Base-by-base conservation (phyloP, 2,888 invertebrate genomes). In the Lepetodrilus schrolli region DNA sequence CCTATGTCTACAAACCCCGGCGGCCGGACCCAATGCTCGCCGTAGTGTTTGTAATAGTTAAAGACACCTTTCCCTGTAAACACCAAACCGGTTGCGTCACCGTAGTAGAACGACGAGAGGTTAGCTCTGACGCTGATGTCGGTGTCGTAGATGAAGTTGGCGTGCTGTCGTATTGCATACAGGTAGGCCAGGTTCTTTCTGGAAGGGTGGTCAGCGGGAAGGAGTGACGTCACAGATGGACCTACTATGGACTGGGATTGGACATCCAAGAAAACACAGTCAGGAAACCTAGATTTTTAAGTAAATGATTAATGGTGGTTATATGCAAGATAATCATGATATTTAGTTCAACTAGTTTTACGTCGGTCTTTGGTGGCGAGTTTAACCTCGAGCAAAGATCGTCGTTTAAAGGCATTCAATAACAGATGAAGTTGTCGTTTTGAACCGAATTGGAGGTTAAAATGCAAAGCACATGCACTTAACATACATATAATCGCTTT, bases 151-250 rank as follows among this genome's bases (percentile, higher is more conserved):
- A 58, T 58, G 34, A 30, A 58, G 5, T 23, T 0, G 3, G 58
- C 58, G 17, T 58, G 58, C 30, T 58, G 58, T 58, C 34, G 26
- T 13, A 58, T 58, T 3, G 58, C 58, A 13, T 58, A 58, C 26
- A 58, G 58, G 58, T 58, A 58, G 26, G 26, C 58, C 13, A 58
- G 34, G 58, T 58, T 58, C 34, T 58, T 58, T 17, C 30, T 58
- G 21, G 58, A 13, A 10, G 30, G 58, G 30, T 58, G 13, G 58
- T 58, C 58, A 3, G n/a, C 2, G 1, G 58, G 58, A 5, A 58
- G 58, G 5, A 30, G n/a, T 13, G 43, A 10, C 17, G 43, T 17
- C 43, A 43, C 4, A 0, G 58, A 58, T 26, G 17, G 34, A 34
- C 30, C 17, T 13, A 58, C 2, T n/a, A 17, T 17, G 17, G 10